phyloP scores from a whole-genome alignment of 2,888 invertebrate species.

The Drosophila koepferae region DNA sequence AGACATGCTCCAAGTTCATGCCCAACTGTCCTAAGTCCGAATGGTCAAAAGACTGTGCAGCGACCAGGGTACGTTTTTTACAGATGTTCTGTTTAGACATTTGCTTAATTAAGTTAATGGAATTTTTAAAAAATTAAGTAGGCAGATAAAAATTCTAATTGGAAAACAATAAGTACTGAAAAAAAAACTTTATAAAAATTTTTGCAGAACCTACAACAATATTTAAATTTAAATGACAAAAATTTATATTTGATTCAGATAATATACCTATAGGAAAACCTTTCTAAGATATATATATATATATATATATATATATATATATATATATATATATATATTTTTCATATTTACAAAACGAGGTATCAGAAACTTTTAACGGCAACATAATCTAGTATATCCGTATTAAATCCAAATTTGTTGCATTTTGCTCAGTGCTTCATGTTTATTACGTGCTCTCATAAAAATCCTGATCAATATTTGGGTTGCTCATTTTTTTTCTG shows the following conservation, averaged over 20 bases:
- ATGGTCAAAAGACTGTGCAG: background rate
- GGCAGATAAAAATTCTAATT: background rate
- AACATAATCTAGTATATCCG: no score
- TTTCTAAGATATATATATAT: no score
- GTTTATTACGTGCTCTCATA: no score
- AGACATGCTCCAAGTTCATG: conserved; percentile 17
- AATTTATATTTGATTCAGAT: no score
- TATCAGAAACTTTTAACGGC: no score
- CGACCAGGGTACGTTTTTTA: background rate
- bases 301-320: no score
- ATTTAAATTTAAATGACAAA: background rate
- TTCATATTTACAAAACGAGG: no score
- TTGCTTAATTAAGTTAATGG: conserved; percentile 21
- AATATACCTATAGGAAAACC: background rate
- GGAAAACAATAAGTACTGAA: background rate
- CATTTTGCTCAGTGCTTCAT: background rate
- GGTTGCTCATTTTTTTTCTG: background rate
- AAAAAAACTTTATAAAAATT: background rate
- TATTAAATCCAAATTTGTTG: background rate
- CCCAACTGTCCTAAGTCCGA: background rate
- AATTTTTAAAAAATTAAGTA: background rate
- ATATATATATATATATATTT: no score
- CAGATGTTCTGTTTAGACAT: conserved; percentile 6
- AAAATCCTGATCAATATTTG: background rate
- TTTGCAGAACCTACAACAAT: no score